Percentiles rank a stretch among this genome's conserved stretches.
These are phyloP conservation scores for Apteryx owenii DNA, from an alignment of 2,113 vertebrate genomes.

Conservation along the genomic window DNA sequence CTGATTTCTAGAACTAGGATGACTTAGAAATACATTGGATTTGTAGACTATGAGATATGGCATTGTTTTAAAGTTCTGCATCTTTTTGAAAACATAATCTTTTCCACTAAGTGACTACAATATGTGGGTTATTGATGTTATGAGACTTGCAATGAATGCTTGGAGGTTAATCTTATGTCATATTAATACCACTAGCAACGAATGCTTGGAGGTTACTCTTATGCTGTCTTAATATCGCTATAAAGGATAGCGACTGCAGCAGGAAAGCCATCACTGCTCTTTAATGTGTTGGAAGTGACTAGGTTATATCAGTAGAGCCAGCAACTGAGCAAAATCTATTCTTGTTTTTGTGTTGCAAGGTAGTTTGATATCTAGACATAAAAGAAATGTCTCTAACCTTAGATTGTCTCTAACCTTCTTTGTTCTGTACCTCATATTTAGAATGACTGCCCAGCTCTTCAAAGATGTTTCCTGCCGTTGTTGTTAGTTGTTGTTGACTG, in stretches of 20 bases:
- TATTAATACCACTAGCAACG: not conserved
- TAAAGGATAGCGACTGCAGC: not conserved
- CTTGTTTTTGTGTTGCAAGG: not conserved
- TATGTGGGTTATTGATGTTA: not conserved
- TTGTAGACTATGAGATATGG: not conserved
- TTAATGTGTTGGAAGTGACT: not conserved
- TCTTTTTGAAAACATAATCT: not conserved
- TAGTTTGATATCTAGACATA: not conserved
- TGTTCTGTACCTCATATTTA: not conserved
- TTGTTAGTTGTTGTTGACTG: not conserved
- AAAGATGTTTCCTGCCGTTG: not conserved
- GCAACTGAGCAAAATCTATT: not conserved
- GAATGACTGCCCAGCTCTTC: not conserved
- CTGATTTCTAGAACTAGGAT: not conserved
- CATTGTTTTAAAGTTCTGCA: not conserved
- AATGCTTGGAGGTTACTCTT: too few relatives aligned
- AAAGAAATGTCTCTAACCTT: not conserved
- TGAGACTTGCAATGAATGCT: not conserved
- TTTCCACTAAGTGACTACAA: not conserved
- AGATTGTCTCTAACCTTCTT: not conserved
- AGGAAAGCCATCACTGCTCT: not conserved
- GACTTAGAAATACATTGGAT: not conserved
- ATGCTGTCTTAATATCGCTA: not conserved
- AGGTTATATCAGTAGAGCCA: not conserved
- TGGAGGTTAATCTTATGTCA: not conserved